Percentiles rank a stretch among this genome's conserved stretches.
Evolutionary conservation across 2,113 vertebrate species (phyloP).

Genomic region (Rhinolophus ferrumequinum): DNA sequence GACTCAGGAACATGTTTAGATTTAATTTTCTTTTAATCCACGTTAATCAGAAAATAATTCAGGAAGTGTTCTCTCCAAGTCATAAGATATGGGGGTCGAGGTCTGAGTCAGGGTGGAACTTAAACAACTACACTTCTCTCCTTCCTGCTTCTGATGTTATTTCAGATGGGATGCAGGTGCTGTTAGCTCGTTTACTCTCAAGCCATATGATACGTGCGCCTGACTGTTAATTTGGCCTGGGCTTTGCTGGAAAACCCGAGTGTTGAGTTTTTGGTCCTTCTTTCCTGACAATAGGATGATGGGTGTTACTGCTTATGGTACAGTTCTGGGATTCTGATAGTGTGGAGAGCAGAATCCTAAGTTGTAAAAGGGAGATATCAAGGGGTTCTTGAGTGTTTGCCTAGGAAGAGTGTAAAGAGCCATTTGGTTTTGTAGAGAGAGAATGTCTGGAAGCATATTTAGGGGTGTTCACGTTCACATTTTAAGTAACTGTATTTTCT

Average conservation of each 20-base stretch:
- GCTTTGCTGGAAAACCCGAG: neutral
- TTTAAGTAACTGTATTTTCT: neutral
- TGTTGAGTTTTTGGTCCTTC: neutral
- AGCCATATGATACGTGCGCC: neutral
- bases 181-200: neutral
- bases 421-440: neutral
- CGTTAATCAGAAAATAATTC: slow-evolving; percentile 45
- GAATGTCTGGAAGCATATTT: neutral
- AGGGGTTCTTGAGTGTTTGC: neutral
- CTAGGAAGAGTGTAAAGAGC: neutral
- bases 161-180: neutral
- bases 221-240: neutral
- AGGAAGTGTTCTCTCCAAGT: slow-evolving; percentile 54
- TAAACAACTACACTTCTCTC: neutral
- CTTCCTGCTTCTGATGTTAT: neutral
- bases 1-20: slow-evolving; percentile 80
- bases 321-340: neutral
- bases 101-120: neutral
- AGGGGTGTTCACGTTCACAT: neutral
- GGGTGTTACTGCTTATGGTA: neutral
- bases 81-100: accelerated
- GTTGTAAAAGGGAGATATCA: neutral
- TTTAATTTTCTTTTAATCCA: slow-evolving; percentile 46
- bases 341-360: neutral
- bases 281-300: neutral